These are phyloP conservation scores for Lichenostomus cassidix DNA, from an alignment of 2,113 vertebrate species.

Conservation along the genomic window DNA sequence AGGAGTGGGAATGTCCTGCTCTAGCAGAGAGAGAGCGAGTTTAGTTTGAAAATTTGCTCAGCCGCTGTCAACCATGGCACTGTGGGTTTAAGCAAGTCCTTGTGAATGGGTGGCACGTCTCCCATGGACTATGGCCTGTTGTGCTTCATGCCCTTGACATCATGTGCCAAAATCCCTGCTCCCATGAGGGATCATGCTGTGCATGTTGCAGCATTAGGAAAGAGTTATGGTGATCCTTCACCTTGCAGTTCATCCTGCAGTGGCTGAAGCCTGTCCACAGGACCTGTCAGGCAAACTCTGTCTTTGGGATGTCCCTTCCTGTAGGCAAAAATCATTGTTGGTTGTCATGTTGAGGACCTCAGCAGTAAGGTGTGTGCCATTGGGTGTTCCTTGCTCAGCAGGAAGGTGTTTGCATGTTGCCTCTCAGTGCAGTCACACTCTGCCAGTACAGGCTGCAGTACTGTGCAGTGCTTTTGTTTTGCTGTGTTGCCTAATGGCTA, in stretches of 20 bases:
- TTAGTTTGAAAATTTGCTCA: neutral
- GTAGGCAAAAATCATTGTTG: neutral
- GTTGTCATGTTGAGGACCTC: fast-evolving
- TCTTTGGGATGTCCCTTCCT: neutral
- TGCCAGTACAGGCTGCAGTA: fast-evolving
- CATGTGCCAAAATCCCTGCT: neutral
- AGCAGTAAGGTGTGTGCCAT: no score
- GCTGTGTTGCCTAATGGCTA: neutral
- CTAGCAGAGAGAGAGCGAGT: neutral
- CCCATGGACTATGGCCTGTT: fast-evolving
- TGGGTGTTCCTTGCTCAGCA: neutral
- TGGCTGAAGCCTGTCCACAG: neutral
- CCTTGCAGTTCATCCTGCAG: no score
- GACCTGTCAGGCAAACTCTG: neutral
- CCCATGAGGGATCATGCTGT: fast-evolving
- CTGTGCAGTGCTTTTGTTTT: fast-evolving
- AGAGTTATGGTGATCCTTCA: fast-evolving
- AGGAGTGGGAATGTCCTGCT: neutral
- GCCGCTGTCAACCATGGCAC: fast-evolving
- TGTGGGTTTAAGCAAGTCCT: neutral
- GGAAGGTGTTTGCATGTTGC: fast-evolving
- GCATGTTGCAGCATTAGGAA: neutral
- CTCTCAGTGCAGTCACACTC: neutral
- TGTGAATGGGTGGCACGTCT: neutral
- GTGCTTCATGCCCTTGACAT: neutral